phyloP scores from a whole-genome alignment of 2,113 vertebrate genomes.

The Myotis davidii region DNA sequence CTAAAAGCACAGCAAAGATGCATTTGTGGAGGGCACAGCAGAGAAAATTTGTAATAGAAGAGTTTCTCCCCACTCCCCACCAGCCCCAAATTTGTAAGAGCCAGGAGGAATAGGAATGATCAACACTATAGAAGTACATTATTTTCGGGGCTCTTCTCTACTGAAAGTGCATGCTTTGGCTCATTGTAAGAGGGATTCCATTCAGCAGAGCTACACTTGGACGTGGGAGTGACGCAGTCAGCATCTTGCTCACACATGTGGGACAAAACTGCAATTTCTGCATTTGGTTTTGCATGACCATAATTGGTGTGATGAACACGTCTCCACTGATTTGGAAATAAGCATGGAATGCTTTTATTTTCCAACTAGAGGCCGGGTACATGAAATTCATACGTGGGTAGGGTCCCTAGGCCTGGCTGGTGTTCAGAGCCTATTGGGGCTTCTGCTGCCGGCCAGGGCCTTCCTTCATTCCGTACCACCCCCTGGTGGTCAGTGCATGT shows the following conservation, averaged over 20 bases:
- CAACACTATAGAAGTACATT: not conserved
- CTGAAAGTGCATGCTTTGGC: not conserved
- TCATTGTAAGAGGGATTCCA: not conserved
- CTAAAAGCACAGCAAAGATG: not conserved
- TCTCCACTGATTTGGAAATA: not conserved
- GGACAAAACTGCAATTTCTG: not conserved
- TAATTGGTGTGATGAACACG: not conserved
- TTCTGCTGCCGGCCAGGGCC: no score
- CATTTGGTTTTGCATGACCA: not conserved
- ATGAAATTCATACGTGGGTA: no score
- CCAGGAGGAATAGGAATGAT: not conserved
- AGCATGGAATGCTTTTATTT: not conserved
- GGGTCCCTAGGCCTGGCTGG: no score
- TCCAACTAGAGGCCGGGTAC: not conserved
- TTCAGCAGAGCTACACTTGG: not conserved
- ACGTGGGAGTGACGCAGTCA: not conserved
- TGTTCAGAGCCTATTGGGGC: no score
- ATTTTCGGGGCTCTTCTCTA: not conserved
- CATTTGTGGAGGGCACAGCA: not conserved
- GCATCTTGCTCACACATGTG: not conserved
- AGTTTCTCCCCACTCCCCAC: not conserved
- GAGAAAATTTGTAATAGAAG: not conserved
- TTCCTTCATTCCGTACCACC: no score
- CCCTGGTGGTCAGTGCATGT: no score
- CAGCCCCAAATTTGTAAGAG: not conserved